Conservation (phyloP, 2,113 vertebrate genomes). For the Puffinus mauretanicus region DNA sequence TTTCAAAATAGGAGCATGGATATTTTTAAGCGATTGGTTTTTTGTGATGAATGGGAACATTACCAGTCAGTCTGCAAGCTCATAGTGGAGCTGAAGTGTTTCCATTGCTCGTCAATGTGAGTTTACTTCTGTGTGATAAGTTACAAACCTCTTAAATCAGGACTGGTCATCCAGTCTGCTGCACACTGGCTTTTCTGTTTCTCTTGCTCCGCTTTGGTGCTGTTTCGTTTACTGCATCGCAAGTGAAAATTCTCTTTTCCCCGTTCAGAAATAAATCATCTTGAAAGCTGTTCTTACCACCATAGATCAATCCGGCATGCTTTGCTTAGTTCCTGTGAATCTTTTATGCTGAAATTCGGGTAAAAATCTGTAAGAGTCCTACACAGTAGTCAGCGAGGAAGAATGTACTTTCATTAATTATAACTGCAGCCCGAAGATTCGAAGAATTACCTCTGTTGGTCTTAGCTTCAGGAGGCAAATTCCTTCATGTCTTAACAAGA, state of each 20-base stretch:
- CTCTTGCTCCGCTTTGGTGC: background rate
- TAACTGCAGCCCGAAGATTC: background rate
- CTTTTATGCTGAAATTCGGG: background rate
- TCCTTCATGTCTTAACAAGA: background rate
- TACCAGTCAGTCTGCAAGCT: background rate
- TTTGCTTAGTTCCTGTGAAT: background rate
- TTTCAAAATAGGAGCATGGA: background rate
- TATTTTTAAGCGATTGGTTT: background rate
- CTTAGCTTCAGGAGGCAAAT: background rate
- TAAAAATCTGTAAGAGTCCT: background rate
- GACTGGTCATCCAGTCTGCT: background rate
- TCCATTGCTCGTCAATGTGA: background rate
- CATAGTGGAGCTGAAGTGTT: background rate
- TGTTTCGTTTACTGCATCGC: accelerated
- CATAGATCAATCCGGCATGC: background rate
- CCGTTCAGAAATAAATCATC: background rate
- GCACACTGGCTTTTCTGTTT: background rate
- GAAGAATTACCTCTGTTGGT: background rate
- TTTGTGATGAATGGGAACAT: background rate
- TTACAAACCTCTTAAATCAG: background rate
- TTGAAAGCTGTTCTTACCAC: background rate
- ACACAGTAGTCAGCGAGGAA: background rate
- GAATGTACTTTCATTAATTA: background rate
- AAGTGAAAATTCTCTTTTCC: background rate
- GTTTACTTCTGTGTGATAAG: background rate